Conservation (phyloP, 1,140 invertebrate species). For the Callitettix versicolor region DNA sequence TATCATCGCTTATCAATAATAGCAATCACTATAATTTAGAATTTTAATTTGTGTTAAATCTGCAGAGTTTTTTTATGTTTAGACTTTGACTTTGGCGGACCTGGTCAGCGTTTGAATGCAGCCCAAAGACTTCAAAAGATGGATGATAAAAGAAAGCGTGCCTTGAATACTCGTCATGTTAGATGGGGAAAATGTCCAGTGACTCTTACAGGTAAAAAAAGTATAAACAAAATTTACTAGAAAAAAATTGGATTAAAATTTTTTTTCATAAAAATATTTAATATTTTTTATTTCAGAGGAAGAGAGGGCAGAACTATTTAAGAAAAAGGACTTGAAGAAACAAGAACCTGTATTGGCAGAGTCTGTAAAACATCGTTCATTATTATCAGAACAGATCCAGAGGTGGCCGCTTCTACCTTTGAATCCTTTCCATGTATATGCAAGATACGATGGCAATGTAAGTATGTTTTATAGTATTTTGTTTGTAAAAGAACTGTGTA, state of each 20-base stretch:
- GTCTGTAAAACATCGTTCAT: constrained; percentile 35
- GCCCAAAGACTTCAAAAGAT: constrained; percentile 81
- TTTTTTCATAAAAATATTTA: constrained; percentile 25
- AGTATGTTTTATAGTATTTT: constrained; percentile 23
- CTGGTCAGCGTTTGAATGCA: constrained; percentile 74
- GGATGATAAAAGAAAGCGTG: constrained; percentile 71
- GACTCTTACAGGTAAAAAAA: constrained; percentile 15
- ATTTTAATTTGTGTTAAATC: too few species aligned
- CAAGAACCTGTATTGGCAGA: constrained; percentile 32
- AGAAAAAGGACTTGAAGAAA: constrained; percentile 39
- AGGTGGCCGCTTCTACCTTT: constrained; percentile 60
- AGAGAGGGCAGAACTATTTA: constrained; percentile 59
- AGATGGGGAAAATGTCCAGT: constrained; percentile 50
- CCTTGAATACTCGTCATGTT: constrained; percentile 63
- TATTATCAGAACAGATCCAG: constrained; percentile 59
- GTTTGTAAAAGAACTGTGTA: too few species aligned
- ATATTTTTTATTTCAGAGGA: constrained; percentile 33
- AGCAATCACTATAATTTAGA: too few species aligned
- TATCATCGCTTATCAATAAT: too few species aligned
- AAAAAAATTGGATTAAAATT: too few species aligned
- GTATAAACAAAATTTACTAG: neutral
- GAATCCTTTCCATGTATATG: constrained; percentile 82
- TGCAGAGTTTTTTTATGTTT: too few species aligned
- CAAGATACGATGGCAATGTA: constrained; percentile 81
- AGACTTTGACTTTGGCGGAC: constrained; percentile 61